Base-by-base conservation (phyloP, 2,888 invertebrate genomes). In the Callinectes sapidus region DNA sequence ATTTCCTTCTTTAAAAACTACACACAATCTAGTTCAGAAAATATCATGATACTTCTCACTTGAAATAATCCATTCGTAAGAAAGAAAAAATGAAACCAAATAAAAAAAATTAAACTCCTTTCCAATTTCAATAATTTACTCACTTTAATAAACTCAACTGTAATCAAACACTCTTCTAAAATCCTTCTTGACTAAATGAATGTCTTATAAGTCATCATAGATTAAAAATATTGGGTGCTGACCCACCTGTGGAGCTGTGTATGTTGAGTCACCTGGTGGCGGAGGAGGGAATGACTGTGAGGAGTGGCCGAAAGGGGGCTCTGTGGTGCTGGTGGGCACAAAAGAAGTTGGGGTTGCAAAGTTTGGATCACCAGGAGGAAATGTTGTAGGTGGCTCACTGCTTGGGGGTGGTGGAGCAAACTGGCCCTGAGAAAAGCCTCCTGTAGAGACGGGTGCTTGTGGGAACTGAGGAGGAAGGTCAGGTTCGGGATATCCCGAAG, bases 191-290 rank as follows among this genome's bases (percentile, higher is more conserved):
- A 71, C 28, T 13, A 71, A 71, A 28, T 28, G 10, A 71, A 71
- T 28, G 28, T n/a, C 71, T 28, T 71, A 10, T 55, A 61, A 61
- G 61, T 61, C n/a, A n/a, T 28, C 10, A 71, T n/a, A 71, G 8
- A 28, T 71, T 23, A 71, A 81, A 81, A 32, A 32, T 32, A 35
- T 32, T 16, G 35, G 18, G 16, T 16, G 18, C 16, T 35, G 81
- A 90, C 88, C 61, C 32, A 92, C 92, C 92, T 92, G 92, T 77
- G 92, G 92, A 71, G 92, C 92, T 39, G 92, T 92, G 61, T 92
- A 92, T 14, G 92, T 90, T n/a, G 92, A 71, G 90, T 92, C 92
- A 5, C 92, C 92, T 14, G 92, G 92, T 55, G 92, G 92, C 42
- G 92, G 92, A 23, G 92, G 92, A 39, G 92, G 92, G 32, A 92